These are phyloP conservation scores for Salvelinus alpinus DNA, from an alignment of 2,113 vertebrate genomes.

Conservation along the genomic window DNA sequence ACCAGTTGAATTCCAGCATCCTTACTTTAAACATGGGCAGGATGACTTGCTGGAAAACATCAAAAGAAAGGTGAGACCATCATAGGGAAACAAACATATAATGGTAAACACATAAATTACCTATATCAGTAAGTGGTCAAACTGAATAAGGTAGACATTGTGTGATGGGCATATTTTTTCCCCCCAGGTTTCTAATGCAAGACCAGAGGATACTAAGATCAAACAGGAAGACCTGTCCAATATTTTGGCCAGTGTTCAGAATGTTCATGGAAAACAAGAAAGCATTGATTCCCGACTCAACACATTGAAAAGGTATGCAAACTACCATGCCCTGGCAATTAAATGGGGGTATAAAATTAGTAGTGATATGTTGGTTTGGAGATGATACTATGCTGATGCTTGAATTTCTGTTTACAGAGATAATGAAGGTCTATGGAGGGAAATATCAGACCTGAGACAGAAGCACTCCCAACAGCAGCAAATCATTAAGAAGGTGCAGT, in stretches of 20 bases:
- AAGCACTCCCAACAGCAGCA: conserved; percentile 94
- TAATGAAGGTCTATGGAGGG: conserved; percentile 94
- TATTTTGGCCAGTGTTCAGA: conserved; percentile 89
- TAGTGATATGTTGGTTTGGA: too few relatives aligned
- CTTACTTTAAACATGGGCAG: conserved; percentile 91
- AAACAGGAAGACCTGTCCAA: conserved; percentile 89
- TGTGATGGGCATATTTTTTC: neutral
- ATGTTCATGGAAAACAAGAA: conserved; percentile 90
- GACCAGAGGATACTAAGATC: conserved; percentile 90
- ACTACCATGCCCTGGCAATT: neutral
- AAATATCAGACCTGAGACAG: conserved; percentile 89
- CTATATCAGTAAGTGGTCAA: too few relatives aligned
- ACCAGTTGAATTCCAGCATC: conserved; percentile 94
- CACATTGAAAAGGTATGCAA: conserved; percentile 85
- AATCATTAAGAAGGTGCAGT: conserved; percentile 88
- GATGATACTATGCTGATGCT: neutral
- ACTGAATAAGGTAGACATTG: too few relatives aligned
- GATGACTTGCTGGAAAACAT: conserved; percentile 94
- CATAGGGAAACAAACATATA: too few relatives aligned
- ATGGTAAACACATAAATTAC: too few relatives aligned
- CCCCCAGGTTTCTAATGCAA: conserved; percentile 90
- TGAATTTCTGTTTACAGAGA: conserved; percentile 75
- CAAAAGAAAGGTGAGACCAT: conserved; percentile 86
- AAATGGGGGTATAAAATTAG: too few relatives aligned
- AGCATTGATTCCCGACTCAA: conserved; percentile 85